phyloP scores from a whole-genome alignment of 2,113 vertebrate species.

The Cyphomyrus discorhynchus region DNA sequence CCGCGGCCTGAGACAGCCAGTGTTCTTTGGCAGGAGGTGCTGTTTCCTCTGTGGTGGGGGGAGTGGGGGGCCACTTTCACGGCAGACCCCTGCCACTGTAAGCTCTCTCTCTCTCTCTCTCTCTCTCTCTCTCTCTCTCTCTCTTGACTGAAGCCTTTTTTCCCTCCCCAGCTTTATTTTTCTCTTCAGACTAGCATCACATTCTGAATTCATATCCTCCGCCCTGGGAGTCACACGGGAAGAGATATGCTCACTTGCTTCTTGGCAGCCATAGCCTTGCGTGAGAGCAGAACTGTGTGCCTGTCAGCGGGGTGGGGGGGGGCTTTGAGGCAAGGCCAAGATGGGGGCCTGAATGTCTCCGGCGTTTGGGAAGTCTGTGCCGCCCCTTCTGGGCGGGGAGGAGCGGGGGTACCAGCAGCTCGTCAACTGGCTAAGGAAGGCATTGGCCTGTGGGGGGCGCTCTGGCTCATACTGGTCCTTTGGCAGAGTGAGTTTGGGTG shows the following conservation, averaged over 20 bases:
- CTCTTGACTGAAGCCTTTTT: background rate
- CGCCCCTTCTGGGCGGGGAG: background rate
- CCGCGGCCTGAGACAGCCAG: background rate
- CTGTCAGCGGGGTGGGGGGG: background rate
- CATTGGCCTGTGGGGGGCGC: background rate
- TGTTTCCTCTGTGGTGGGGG: background rate
- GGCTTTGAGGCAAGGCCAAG: background rate
- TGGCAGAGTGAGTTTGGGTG: background rate
- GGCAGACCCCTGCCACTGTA: background rate
- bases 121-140: background rate
- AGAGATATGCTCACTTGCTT: constrained; percentile 4
- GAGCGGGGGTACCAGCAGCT: background rate
- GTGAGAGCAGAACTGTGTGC: constrained; percentile 8
- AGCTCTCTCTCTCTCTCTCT: background rate
- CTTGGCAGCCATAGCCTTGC: background rate
- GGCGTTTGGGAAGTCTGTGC: background rate
- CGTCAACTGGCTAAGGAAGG: background rate
- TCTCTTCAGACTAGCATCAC: constrained; percentile 7
- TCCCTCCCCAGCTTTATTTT: constrained; percentile 5
- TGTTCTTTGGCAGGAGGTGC: background rate
- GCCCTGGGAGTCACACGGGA: constrained; percentile 12
- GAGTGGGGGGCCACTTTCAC: background rate
- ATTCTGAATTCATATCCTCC: background rate
- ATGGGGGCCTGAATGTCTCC: background rate
- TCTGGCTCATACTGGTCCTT: background rate